Evolutionary conservation across 2,888 invertebrate species (phyloP).

Genomic region (Netelia virgata): DNA sequence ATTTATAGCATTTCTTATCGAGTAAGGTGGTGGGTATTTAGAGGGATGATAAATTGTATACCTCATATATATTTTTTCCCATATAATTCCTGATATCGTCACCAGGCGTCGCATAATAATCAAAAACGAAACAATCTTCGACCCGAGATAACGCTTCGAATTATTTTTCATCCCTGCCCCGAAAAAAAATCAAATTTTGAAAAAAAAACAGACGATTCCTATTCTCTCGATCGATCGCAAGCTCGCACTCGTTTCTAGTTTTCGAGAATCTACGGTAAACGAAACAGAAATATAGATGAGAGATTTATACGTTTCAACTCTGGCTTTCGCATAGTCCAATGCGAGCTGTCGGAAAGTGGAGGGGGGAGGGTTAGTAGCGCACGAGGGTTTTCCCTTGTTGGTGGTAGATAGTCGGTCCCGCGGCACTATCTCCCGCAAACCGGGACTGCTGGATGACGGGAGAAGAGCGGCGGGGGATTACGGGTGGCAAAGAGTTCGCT

Average conservation of each 20-base stretch:
- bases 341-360: neutral
- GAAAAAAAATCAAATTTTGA: too few relatives aligned
- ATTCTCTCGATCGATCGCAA: too few relatives aligned
- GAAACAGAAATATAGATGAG: slow-evolving; percentile 20
- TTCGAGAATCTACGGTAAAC: slow-evolving; percentile 1
- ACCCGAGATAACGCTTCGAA: too few relatives aligned
- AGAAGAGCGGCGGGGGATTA: slow-evolving; percentile 44
- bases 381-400: slow-evolving; percentile 31
- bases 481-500: slow-evolving; percentile 55
- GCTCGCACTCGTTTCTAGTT: neutral
- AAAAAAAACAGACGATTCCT: too few relatives aligned
- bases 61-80: too few relatives aligned
- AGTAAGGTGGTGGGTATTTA: neutral
- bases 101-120: too few relatives aligned
- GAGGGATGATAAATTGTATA: too few relatives aligned
- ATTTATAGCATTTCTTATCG: too few relatives aligned
- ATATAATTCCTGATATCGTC: too few relatives aligned
- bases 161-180: too few relatives aligned
- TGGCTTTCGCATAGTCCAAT: neutral
- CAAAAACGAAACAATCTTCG: too few relatives aligned
- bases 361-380: slow-evolving; percentile 35
- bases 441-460: slow-evolving; percentile 56
- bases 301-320: slow-evolving; percentile 46
- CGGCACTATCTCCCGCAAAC: slow-evolving; percentile 61
- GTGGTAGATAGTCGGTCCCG: slow-evolving; percentile 46